A percentile compares a stretch with the other conserved stretches of the same genome.
Evolutionary conservation across 2,113 vertebrate species (phyloP).

Genomic region (Nyctereutes procyonoides): DNA sequence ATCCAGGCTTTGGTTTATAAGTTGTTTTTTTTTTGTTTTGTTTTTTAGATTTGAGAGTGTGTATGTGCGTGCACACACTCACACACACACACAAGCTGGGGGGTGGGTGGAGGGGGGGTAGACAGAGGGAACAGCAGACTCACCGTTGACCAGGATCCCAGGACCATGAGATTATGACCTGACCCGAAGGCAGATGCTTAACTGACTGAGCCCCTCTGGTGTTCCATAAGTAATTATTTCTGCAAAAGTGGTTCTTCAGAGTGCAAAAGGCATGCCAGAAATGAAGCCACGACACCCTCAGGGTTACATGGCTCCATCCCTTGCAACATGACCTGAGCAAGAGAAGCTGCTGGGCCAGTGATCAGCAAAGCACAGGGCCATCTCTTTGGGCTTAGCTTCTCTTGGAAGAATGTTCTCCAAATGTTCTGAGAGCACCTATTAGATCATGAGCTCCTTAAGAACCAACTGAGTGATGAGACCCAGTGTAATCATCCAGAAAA

Average conservation of each 20-base stretch:
- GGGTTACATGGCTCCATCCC: not conserved
- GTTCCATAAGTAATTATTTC: not conserved
- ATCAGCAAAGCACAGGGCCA: not conserved
- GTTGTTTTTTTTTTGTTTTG: no score
- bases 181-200: no score
- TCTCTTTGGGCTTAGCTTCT: not conserved
- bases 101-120: no score
- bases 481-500: not conserved
- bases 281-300: not conserved
- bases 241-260: not conserved
- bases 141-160: no score
- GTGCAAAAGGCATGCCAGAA: not conserved
- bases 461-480: not conserved
- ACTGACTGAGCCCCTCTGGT: no score
- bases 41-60: no score
- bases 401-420: not conserved
- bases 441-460: not conserved
- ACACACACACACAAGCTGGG: no score
- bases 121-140: no score
- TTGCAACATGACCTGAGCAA: not conserved
- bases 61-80: no score
- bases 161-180: no score
- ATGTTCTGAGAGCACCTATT: not conserved
- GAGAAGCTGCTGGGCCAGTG: not conserved
- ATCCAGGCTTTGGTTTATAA: not conserved